Evolutionary conservation across 2,888 invertebrate genomes (phyloP), one percentile per base, ranked within the genome.

Genomic region (Abrostola triplasia): DNA sequence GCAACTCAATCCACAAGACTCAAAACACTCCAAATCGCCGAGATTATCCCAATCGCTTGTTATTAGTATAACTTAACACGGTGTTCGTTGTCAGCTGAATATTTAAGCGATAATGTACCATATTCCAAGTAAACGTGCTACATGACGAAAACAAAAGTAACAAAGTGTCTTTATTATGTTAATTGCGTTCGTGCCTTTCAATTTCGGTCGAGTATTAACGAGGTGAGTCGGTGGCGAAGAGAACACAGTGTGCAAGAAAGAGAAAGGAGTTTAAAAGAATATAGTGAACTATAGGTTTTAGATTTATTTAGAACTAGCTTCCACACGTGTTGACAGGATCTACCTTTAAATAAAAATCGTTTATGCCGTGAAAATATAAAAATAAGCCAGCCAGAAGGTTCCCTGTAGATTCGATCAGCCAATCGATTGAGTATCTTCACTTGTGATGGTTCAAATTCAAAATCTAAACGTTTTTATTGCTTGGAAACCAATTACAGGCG

Each of bases 181-280:
- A 90, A 89, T 87, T 79, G 75, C 57, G 73, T 77, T 76, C 90
- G 86, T 88, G 89, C 80, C 84, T 83, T 76, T 79, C 84, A 86
- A 85, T 88, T 84, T 83, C 78, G 74, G 79, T 73, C 58, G 73
- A 80, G 84, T 81, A 87, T 89, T 87, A 88, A 77, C 69, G 71
- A 79, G 77, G 70, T 79, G 80, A 80, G 79, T 72, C 79, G 74
- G 78, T 74, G 70, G 70, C 76, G 76, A 74, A 58, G 63, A 65
- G 59, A 67, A 72, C 66, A 64, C 54, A 56, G 56, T 49, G 50
- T 54, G 65, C 63, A 56, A 54, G 41, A 47, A 48, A 66, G 61
- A 67, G 42, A 72, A 64, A 60, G 64, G 55, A 70, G 70, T 74
- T 68, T 68, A 47, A 9, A 8, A 47, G 24, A 24, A 9, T 8